Base-by-base conservation (phyloP, 2,888 invertebrate genomes). In the Drosophila gaucha region DNA sequence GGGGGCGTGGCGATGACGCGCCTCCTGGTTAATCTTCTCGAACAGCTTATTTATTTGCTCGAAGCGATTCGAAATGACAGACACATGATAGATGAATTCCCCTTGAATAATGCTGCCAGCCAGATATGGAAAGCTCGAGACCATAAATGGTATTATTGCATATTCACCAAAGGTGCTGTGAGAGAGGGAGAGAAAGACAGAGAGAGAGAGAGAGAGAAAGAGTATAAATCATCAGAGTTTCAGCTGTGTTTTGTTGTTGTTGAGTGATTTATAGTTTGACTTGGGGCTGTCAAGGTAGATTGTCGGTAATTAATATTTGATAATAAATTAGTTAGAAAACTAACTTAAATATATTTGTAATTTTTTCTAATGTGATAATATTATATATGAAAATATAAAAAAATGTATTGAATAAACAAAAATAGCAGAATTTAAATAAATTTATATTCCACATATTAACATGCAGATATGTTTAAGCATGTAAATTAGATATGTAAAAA, bases 71-170 rank as follows among this genome's bases (percentile, higher is more conserved):
- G 90, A 89, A 28, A 92, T 90, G 59, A 88, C 80, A 43, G 90
- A 86, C 16, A 92, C 90, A 28, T 89, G 87, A 51, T 88, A 86
- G 52, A 91, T 86, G 68, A 92, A 92, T 75, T 91, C 90, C 0
- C 89, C 88, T 63, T 91, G 90, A 35, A 90, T 89, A 35, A 91
- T 74, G 62, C 90, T 89, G 20, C 86, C 88, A 14, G 89, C 87
- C 39, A 90, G 54, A 64, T 82, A 90, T 1, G 92, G 91, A 68
- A 91, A 91, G 30, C 88, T 87, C 6, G 88, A 80, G 1, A 86
- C 80, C 87, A 91, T 89, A 22, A 87, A 69, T 26, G 78, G 69
- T 31, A 91, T 58, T 36, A 90, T 74, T 18, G 89, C 90, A 36
- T 75, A 80, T 16, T 78, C 68, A 1, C 71, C 68, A 55, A 80